A percentile compares a stretch with the other conserved stretches of the same genome.
phyloP scores from a whole-genome alignment of 1,140 invertebrate species.

The Heliconius melpomene region DNA sequence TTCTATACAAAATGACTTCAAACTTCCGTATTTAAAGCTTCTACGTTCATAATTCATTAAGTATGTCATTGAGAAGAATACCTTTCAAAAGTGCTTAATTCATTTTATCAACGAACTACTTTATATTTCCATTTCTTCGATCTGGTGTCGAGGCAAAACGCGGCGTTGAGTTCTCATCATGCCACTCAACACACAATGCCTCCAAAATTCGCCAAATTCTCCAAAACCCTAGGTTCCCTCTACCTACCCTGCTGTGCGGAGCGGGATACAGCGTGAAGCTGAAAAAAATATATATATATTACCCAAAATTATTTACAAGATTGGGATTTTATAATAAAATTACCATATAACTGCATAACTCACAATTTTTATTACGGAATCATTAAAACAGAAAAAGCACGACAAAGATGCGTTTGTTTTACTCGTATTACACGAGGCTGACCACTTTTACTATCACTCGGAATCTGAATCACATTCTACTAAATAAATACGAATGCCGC shows the following conservation, averaged over 20 bases:
- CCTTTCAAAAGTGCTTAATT: background rate
- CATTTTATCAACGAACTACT: background rate
- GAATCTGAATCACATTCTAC: constrained; percentile 26
- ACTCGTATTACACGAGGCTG: constrained; percentile 29
- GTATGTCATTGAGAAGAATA: background rate
- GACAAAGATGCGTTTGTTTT: constrained; percentile 22
- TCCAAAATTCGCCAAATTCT: too few species aligned
- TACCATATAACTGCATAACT: background rate
- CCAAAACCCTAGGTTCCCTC: too few species aligned
- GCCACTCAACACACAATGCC: too few species aligned
- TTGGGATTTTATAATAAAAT: background rate
- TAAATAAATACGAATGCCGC: constrained; percentile 11
- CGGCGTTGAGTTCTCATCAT: too few species aligned
- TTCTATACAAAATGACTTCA: too few species aligned
- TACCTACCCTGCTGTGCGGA: too few species aligned
- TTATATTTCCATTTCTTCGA: too few species aligned
- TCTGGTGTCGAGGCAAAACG: too few species aligned
- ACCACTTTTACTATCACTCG: constrained; percentile 40
- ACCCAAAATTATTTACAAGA: background rate
- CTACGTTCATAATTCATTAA: background rate
- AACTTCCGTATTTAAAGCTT: too few species aligned
- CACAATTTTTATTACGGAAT: background rate
- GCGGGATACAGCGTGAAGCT: too few species aligned
- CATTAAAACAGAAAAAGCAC: background rate
- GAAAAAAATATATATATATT: too few species aligned